These are phyloP conservation scores for Steatornis caripensis DNA, from an alignment of 2,113 vertebrate genomes.

Conservation along the genomic window DNA sequence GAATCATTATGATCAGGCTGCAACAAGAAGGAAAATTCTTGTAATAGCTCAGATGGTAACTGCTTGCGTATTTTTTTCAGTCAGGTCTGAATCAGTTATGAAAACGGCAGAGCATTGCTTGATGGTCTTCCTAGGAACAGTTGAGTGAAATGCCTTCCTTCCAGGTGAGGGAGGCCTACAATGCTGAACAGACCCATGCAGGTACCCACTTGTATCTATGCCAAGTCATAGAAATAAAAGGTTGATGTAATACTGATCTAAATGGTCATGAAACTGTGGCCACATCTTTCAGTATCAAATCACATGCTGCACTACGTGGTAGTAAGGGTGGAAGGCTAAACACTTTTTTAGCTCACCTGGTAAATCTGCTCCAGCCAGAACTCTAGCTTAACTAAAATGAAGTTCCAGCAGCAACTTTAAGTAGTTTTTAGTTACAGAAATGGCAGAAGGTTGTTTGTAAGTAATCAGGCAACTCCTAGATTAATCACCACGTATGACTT, in stretches of 20 bases:
- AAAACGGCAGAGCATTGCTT: not conserved
- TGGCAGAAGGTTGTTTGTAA: not conserved
- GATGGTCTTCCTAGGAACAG: not conserved
- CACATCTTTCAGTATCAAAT: not conserved
- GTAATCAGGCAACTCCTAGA: not conserved
- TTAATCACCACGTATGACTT: not conserved
- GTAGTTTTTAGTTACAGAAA: not conserved
- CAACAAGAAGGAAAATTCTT: not conserved
- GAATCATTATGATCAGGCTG: not conserved
- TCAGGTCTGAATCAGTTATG: not conserved
- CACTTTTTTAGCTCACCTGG: not conserved
- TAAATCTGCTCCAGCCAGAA: not conserved
- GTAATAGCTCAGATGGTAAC: not conserved
- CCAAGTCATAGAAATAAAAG: not conserved
- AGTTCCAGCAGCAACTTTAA: not conserved
- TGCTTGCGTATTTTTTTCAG: not conserved
- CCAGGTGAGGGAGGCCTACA: not conserved
- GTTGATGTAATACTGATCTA: not conserved
- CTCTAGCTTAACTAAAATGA: not conserved
- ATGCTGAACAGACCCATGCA: not conserved
- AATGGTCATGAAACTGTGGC: not conserved
- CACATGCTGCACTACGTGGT: fast-evolving
- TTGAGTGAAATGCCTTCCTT: not conserved
- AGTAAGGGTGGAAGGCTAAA: not conserved
- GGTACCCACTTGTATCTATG: not conserved